Base-by-base conservation (phyloP, 1,140 invertebrate species). In the Macrobrachium nipponense region DNA sequence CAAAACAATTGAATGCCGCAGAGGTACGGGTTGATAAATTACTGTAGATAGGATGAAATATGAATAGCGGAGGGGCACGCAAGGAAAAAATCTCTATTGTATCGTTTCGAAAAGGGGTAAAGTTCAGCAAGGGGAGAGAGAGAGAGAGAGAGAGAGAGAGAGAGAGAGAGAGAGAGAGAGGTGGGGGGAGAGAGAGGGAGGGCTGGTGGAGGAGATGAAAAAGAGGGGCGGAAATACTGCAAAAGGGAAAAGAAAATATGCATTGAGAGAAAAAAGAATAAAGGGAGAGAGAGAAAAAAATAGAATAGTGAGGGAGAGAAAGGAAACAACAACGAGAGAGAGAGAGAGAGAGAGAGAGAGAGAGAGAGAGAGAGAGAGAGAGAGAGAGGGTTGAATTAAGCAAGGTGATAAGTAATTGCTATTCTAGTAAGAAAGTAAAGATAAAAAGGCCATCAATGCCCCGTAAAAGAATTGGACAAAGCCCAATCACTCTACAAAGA, bases 81-180 rank as follows among this genome's bases (percentile, higher is more conserved):
- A 51, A 51, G 51, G 51, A 51, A 51, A 51, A 51, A 51, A 10
- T 51, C 51, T 51, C 51, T 51, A 51, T 51, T 51, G 51, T 51
- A 51, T 51, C 51, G 51, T 12, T 51, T 51, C 51, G 51, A 51
- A 51, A 51, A 51, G 51, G 51, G 51, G 51, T 51, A 51, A 51
- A 51, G 51, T 51, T 51, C 51, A 51, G 51, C 12, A 18, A 68
- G 66, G n/a, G 66, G 66, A 68, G 66, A 68, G 66, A 68, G 66
- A 68, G 66, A 68, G 66, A 68, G 66, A 68, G 66, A 68, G 66
- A 68, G 66, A 68, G 66, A 68, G 66, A 68, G 66, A 68, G 66
- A 68, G 66, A 68, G 66, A 68, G 66, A 68, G n/a, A 17, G 66
- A 68, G 66, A 68, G 66, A 68, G 66, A 68, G 66, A 68, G 4